A percentile compares a stretch with the other conserved stretches of the same genome.
Evolutionary conservation across 2,113 vertebrate genomes (phyloP).

Genomic region (Xerus inauris): DNA sequence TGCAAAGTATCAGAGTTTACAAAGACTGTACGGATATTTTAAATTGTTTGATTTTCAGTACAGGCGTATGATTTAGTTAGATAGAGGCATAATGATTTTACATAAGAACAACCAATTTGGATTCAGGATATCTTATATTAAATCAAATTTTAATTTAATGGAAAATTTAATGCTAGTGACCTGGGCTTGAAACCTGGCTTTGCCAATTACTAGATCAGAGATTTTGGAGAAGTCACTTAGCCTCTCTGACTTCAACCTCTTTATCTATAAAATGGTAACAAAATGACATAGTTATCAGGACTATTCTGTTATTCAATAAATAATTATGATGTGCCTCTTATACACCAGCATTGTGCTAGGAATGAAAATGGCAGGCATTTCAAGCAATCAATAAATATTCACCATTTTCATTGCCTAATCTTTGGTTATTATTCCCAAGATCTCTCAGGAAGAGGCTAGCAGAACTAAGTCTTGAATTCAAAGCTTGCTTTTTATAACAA

Average conservation of each 20-base stretch:
- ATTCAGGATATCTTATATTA: neutral
- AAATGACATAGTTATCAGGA: neutral
- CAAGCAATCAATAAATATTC: neutral
- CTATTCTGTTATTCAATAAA: conserved; percentile 3
- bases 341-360: neutral
- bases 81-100: neutral
- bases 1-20: neutral
- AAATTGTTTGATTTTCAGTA: neutral
- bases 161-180: neutral
- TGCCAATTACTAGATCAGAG: neutral
- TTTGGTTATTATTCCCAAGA: neutral
- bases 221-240: conserved; percentile 44
- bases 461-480: neutral
- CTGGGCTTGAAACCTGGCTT: neutral
- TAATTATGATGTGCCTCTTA: neutral
- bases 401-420: neutral
- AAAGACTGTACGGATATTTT: neutral
- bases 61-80: neutral
- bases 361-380: neutral
- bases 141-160: conserved; percentile 45
- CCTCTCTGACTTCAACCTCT: neutral
- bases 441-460: neutral
- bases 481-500: neutral
- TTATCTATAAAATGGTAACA: conserved; percentile 40
- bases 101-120: neutral